Conservation (phyloP, 2,113 vertebrate species). For the Vireo altiloquus region DNA sequence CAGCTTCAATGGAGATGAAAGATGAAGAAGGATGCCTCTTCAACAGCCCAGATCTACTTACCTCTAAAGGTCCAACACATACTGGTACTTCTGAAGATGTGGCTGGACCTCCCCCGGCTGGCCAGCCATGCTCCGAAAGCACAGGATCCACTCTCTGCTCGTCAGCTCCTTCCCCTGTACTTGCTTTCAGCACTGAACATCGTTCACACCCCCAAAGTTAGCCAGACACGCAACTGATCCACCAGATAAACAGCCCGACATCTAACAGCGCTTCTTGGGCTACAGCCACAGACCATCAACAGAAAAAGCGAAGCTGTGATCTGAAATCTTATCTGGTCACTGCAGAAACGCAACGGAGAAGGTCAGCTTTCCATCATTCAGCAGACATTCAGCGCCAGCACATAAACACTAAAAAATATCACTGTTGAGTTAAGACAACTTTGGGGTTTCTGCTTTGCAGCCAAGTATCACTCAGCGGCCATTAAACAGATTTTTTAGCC, state of each 20-base stretch:
- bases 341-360: constrained; percentile 30
- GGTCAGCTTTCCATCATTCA: constrained; percentile 63
- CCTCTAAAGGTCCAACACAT: background rate
- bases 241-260: background rate
- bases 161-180: background rate
- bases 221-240: background rate
- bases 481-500: constrained; percentile 69
- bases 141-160: background rate
- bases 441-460: constrained; percentile 58
- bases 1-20: background rate
- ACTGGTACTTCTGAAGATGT: background rate
- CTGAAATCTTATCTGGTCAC: constrained; percentile 64
- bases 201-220: constrained; percentile 4
- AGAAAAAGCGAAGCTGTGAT: constrained; percentile 23
- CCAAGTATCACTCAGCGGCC: constrained; percentile 63
- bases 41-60: background rate
- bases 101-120: background rate
- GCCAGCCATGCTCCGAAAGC: background rate
- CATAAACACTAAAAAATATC: constrained; percentile 60
- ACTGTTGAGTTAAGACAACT: constrained; percentile 56
- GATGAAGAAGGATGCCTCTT: background rate
- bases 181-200: background rate
- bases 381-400: constrained; percentile 18
- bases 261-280: background rate
- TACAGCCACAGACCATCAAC: constrained; percentile 14